Evolutionary conservation across 1,140 invertebrate genomes (phyloP), one percentile per base, ranked within the genome.

Genomic region (Zeugodacus cucurbitae): DNA sequence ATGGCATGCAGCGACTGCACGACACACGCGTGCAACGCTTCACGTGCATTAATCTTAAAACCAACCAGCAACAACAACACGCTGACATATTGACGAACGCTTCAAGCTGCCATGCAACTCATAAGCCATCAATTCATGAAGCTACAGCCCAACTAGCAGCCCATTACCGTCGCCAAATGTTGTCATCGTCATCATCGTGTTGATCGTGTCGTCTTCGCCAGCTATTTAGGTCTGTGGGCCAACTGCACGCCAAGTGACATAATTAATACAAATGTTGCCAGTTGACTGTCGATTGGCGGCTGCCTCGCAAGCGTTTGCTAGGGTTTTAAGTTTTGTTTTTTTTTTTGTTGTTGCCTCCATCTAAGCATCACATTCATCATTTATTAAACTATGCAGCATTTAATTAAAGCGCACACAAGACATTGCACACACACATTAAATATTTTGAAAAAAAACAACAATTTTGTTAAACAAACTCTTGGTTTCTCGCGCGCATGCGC

Each of bases 171-270:
- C 70, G 37, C 22, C 22, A 44, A 32, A 41, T 74, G 20, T 14
- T 48, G 44, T 26, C 34, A 20, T 2, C 58, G 44, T 26, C 34
- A 20, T 2, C 58, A 6, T 37, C 67, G 20, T 48, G 37, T 48
- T 26, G 37, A 22, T 82, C 41, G 74, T 82, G 74, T 48, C 41
- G 41, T 44, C 74, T 82, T 26, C 41, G 22, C 41, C n/a, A 78
- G 10, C 17, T 41, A 48, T 48, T 37, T 82, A 37, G 74, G 74
- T 82, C 74, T 82, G 22, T 82, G 11, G 41, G 74, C 7, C 41
- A 82, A 48, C 10, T 48, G 74, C 74, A 44, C 74, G 74, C 74
- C 37, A 82, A 82, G 74, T 82, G 74, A 82, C 41, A 48, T 82
- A 48, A 82, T 82, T 82, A 82, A 82, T 48, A 54, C 37, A 44